Evolutionary conservation across 2,113 vertebrate genomes (phyloP).

Genomic region (Rhipidura dahli): DNA sequence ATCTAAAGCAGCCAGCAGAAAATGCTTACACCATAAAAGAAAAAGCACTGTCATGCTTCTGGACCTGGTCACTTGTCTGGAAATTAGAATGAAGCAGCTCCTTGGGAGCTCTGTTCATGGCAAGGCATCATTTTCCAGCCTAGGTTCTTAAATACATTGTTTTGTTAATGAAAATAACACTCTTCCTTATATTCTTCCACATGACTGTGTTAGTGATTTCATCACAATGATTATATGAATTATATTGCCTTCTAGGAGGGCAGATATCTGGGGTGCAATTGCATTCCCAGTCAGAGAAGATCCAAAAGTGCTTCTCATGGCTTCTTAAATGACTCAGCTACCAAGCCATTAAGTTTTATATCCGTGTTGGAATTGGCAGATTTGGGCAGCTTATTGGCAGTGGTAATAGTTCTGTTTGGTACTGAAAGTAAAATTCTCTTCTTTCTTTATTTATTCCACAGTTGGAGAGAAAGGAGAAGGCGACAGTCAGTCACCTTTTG

Average conservation of each 20-base stretch:
- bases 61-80: not conserved
- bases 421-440: not conserved
- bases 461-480: not conserved
- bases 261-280: not conserved
- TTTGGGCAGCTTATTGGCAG: not conserved
- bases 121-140: not conserved
- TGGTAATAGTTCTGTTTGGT: not conserved
- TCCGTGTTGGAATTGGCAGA: not conserved
- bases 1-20: not conserved
- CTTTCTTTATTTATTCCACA: not conserved
- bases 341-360: not conserved
- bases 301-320: not conserved
- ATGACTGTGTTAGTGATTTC: not conserved
- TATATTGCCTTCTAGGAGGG: not conserved
- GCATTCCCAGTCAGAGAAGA: not conserved
- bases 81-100: not conserved
- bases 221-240: not conserved
- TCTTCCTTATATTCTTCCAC: not conserved
- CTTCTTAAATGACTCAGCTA: not conserved
- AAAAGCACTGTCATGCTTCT: not conserved
- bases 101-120: not conserved
- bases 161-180: not conserved
- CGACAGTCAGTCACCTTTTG: not conserved
- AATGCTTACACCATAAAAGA: not conserved
- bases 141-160: fast-evolving